Percentiles rank a stretch among this genome's conserved stretches.
phyloP scores from a whole-genome alignment of 2,888 invertebrate genomes.

The Eilema sororculum region DNA sequence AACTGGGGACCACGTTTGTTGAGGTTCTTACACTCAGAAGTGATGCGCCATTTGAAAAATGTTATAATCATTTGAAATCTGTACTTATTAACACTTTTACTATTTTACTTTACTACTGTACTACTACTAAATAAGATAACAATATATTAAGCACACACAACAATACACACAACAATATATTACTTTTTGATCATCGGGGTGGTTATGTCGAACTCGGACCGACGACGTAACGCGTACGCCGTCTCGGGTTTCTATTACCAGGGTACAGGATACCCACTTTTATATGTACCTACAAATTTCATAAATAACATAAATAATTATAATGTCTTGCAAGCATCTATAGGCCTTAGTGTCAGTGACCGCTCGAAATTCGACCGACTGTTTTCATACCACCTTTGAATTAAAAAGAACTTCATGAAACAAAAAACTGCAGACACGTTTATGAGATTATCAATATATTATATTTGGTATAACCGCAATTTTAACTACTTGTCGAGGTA shows the following conservation, averaged over 20 bases:
- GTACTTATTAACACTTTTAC: neutral
- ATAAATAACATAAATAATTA: too few species aligned
- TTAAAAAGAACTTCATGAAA: neutral
- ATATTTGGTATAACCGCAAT: neutral
- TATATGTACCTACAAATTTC: too few species aligned
- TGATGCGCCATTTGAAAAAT: constrained; percentile 52
- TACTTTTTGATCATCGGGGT: too few species aligned
- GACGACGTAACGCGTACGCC: too few species aligned
- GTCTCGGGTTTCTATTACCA: too few species aligned
- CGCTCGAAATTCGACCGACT: neutral
- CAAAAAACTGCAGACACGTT: neutral
- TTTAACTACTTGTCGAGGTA: neutral
- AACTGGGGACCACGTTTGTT: constrained; percentile 51
- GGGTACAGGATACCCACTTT: too few species aligned
- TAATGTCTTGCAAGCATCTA: too few species aligned
- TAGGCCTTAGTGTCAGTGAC: neutral
- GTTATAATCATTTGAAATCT: constrained; percentile 7
- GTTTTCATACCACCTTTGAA: neutral
- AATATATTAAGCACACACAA: too few species aligned
- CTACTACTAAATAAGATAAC: too few species aligned
- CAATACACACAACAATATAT: too few species aligned
- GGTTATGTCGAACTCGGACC: too few species aligned
- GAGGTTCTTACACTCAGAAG: constrained; percentile 44
- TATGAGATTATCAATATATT: neutral
- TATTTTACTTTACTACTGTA: neutral